These are phyloP conservation scores for Cinclus mexicanus DNA, from an alignment of 2,113 vertebrate species.

Conservation along the genomic window DNA sequence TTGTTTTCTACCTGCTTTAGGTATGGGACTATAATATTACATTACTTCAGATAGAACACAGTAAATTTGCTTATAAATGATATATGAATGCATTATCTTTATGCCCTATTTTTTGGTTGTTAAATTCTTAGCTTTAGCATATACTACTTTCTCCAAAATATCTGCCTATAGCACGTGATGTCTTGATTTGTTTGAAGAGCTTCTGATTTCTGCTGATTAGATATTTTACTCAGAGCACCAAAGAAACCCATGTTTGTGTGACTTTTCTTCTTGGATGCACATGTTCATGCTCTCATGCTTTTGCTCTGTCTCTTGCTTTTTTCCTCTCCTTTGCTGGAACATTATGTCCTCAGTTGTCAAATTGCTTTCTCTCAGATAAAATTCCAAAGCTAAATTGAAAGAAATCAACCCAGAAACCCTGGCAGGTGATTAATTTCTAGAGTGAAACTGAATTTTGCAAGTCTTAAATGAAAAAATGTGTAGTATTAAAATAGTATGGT, in stretches of 20 bases:
- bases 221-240: slow-evolving; percentile 15
- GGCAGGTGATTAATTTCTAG: slow-evolving; percentile 24
- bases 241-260: neutral
- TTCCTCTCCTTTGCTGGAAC: slow-evolving; percentile 13
- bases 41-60: neutral
- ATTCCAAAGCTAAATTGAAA: slow-evolving; percentile 45
- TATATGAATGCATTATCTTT: neutral
- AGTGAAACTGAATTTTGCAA: neutral
- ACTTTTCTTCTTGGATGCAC: neutral
- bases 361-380: slow-evolving; percentile 41
- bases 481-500: neutral
- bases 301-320: neutral
- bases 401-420: slow-evolving; percentile 47
- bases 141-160: neutral
- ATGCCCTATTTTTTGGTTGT: neutral
- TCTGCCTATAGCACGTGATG: neutral
- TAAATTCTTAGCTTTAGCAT: neutral
- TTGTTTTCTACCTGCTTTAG: neutral
- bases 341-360: slow-evolving; percentile 50
- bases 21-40: neutral
- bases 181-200: slow-evolving; percentile 41
- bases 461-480: neutral
- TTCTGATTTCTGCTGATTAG: slow-evolving; percentile 49
- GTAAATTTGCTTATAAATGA: neutral
- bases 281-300: neutral